phyloP scores from a whole-genome alignment of 2,113 vertebrate genomes.

The Stercorarius parasiticus region DNA sequence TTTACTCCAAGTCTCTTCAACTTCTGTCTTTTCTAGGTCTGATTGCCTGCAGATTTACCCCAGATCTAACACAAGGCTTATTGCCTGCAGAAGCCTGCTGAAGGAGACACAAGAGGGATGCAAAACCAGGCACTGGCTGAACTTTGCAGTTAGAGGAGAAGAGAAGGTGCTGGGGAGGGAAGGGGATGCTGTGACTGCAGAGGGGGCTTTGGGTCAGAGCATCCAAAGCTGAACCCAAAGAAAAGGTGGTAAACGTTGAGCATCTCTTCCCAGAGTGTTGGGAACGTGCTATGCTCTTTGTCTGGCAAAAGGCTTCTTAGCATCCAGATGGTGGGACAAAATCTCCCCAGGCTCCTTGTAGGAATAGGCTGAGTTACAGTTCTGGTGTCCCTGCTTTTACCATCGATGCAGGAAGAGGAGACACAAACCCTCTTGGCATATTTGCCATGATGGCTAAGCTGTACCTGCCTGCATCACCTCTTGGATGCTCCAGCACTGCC shows the following conservation, averaged over 20 bases:
- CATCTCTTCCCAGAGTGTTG: not conserved
- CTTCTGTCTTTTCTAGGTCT: not conserved
- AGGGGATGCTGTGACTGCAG: not conserved
- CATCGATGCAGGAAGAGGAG: not conserved
- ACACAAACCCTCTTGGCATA: not conserved
- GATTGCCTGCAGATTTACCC: not conserved
- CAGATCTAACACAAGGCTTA: not conserved
- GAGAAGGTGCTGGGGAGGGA: not conserved
- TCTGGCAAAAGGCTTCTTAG: not conserved
- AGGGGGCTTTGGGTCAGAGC: not conserved
- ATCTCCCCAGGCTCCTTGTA: not conserved
- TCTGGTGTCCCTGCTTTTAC: not conserved
- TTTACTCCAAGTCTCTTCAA: not conserved
- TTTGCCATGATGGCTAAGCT: rapidly evolving
- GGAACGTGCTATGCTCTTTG: not conserved
- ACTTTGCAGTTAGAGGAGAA: not conserved
- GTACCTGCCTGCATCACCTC: not conserved
- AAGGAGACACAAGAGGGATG: not conserved
- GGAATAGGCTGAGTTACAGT: not conserved
- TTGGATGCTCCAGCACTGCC: not conserved
- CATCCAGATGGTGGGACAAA: not conserved
- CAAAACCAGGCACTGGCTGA: not conserved
- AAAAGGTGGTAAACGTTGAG: not conserved
- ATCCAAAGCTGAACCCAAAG: not conserved
- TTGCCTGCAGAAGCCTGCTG: not conserved